These are phyloP conservation scores for Elanus axillaris DNA, from an alignment of 2,113 vertebrate species.

Conservation along the genomic window DNA sequence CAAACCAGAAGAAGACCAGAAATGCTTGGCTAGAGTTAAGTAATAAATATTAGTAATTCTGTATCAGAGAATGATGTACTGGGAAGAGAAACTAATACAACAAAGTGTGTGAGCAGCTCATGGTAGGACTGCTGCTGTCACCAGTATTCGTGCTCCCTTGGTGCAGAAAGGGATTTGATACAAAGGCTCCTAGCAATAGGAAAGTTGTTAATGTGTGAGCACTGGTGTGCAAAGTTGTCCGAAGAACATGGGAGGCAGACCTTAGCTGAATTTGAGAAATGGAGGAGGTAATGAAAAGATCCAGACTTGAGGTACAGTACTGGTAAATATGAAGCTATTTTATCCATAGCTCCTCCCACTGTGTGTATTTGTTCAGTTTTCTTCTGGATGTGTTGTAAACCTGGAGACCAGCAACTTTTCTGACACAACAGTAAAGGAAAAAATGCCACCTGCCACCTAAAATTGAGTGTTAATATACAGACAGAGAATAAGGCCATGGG, in stretches of 20 bases:
- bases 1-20: neutral
- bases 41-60: neutral
- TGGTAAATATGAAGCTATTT: neutral
- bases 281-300: neutral
- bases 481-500: neutral
- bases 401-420: neutral
- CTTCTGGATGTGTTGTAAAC: neutral
- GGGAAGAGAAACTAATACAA: neutral
- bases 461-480: neutral
- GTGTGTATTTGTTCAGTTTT: neutral
- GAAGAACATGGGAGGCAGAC: neutral
- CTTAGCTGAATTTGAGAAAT: neutral
- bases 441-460: neutral
- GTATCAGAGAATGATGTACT: accelerated
- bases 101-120: neutral
- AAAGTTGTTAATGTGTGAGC: neutral
- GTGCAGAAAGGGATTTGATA: neutral
- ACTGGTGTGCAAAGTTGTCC: neutral
- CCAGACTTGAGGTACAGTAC: neutral
- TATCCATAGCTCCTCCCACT: neutral
- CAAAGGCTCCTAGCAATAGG: neutral
- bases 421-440: neutral
- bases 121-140: accelerated
- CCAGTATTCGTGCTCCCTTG: neutral
- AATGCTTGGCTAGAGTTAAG: neutral